Evolutionary conservation across 2,888 invertebrate species (phyloP).

Genomic region (Erebia palarica): DNA sequence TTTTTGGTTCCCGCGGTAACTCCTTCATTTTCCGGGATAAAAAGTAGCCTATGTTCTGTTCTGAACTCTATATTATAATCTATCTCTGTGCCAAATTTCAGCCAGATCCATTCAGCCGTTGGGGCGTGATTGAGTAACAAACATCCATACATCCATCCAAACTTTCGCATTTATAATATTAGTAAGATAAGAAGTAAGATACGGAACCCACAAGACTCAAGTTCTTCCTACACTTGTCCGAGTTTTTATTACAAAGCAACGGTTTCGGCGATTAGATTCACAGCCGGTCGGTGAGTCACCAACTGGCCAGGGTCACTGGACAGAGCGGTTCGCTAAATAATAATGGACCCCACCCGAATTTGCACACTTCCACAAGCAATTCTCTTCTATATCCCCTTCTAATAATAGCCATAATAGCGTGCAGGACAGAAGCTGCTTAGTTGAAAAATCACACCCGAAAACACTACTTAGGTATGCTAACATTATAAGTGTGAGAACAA

Average conservation of each 20-base stretch:
- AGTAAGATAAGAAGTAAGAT: too few relatives aligned
- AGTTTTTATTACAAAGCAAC: conserved; percentile 42
- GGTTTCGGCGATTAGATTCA: conserved; percentile 54
- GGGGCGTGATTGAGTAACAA: too few relatives aligned
- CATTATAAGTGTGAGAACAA: conserved; percentile 25
- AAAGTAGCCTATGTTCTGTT: too few relatives aligned
- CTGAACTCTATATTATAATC: too few relatives aligned
- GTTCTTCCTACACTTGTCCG: neutral
- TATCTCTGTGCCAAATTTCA: too few relatives aligned
- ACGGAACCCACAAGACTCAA: neutral
- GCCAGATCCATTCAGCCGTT: too few relatives aligned
- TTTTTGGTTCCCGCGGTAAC: too few relatives aligned
- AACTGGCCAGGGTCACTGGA: conserved; percentile 55
- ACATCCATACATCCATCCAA: too few relatives aligned
- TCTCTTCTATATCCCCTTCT: conserved; percentile 23
- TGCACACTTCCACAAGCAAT: conserved; percentile 25
- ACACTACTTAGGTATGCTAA: conserved; percentile 11
- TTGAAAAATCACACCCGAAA: conserved; percentile 19
- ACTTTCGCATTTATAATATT: too few relatives aligned
- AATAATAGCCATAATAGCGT: conserved; percentile 28
- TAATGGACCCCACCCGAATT: conserved; percentile 32
- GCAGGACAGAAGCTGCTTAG: conserved; percentile 1
- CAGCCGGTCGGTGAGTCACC: conserved; percentile 62
- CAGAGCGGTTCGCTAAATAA: conserved; percentile 41
- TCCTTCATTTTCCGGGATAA: too few relatives aligned